Evolutionary conservation across 2,888 invertebrate genomes (phyloP).

Genomic region (Torymus auratus): DNA sequence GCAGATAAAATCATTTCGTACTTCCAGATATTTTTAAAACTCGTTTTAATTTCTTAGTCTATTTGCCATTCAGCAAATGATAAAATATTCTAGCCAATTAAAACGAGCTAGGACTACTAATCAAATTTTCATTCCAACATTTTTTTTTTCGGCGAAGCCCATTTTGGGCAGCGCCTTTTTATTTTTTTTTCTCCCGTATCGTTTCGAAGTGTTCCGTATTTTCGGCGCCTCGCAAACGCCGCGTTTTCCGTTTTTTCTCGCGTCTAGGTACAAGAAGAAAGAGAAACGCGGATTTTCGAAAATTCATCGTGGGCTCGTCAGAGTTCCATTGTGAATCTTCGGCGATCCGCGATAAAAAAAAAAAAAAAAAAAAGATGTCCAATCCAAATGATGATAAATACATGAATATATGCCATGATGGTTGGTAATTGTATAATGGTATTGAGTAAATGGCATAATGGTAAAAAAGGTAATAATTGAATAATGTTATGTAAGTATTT

Average conservation of each 20-base stretch:
- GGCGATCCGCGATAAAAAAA: constrained; percentile 17
- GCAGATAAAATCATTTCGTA: neutral
- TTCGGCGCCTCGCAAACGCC: constrained; percentile 49
- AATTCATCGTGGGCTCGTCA: constrained; percentile 43
- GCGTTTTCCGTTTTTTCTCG: constrained; percentile 29
- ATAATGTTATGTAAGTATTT: constrained; percentile 77
- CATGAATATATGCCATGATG: neutral
- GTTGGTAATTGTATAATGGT: constrained; percentile 18
- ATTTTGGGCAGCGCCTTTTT: constrained; percentile 23
- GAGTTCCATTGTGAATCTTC: constrained; percentile 46
- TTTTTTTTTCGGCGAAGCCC: neutral
- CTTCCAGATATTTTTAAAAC: neutral
- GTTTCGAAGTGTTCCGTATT: constrained; percentile 26
- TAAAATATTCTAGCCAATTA: constrained; percentile 16
- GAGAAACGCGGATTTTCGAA: constrained; percentile 34
- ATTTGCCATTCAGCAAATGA: neutral
- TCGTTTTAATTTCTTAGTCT: constrained; percentile 6
- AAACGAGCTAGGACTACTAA: constrained; percentile 20
- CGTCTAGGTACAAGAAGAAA: constrained; percentile 25
- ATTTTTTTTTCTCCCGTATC: constrained; percentile 5
- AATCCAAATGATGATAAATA: constrained; percentile 8
- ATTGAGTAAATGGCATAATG: constrained; percentile 10
- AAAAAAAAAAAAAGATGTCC: constrained; percentile 1
- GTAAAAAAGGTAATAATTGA: constrained; percentile 55
- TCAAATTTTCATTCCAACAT: constrained; percentile 8